These are phyloP conservation scores for Heliconius eleuchia DNA, from an alignment of 1,140 invertebrate genomes.

Conservation along the genomic window DNA sequence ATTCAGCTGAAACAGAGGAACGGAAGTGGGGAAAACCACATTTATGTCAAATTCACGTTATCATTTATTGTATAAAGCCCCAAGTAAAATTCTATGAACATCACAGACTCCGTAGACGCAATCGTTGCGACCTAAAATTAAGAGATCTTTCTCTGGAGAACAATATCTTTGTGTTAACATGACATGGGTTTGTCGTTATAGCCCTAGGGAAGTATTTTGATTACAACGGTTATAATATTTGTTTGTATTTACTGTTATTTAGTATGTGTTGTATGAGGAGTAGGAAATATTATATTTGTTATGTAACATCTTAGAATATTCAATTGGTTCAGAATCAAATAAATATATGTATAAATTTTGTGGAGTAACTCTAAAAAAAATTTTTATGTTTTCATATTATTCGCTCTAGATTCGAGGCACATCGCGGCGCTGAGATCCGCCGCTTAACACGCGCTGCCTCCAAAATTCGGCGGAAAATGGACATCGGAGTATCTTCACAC, in stretches of 20 bases:
- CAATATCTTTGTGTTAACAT: slow-evolving; percentile 30
- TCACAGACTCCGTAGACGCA: background rate
- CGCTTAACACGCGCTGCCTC: no score
- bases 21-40: no score
- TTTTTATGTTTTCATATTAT: no score
- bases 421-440: no score
- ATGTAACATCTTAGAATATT: background rate
- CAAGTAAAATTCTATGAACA: background rate
- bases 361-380: no score
- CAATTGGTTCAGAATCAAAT: background rate
- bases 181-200: slow-evolving; percentile 27
- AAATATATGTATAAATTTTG: no score
- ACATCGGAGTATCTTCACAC: no score
- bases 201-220: slow-evolving; percentile 24
- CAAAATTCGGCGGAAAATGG: no score
- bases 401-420: no score
- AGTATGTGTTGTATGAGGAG: background rate
- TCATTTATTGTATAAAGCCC: background rate
- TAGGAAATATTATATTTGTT: background rate
- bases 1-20: no score
- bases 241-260: slow-evolving; percentile 12
- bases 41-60: background rate
- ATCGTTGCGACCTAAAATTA: slow-evolving; percentile 18
- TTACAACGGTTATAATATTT: slow-evolving; percentile 15
- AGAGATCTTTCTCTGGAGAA: slow-evolving; percentile 27